phyloP scores from a whole-genome alignment of 2,797 vertebrate genomes.

The Cyclopterus lumpus region DNA sequence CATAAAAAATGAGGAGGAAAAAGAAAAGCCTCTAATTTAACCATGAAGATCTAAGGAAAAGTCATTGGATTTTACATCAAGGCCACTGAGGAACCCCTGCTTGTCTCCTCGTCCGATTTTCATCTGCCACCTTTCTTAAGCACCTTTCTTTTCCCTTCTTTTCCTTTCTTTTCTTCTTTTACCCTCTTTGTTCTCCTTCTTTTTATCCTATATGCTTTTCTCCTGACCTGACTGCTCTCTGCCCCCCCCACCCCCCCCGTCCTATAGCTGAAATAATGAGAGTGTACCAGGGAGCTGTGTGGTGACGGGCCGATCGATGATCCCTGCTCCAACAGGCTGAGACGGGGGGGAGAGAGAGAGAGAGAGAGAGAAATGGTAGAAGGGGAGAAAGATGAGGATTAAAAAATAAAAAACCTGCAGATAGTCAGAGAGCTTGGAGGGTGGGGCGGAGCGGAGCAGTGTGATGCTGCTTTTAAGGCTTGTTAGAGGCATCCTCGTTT shows the following conservation, averaged over 20 bases:
- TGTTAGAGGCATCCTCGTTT: constrained; percentile 50
- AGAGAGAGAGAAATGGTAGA: constrained; percentile 21
- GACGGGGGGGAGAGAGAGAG: constrained; percentile 25
- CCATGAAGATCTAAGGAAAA: constrained; percentile 21
- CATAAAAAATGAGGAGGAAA: background rate
- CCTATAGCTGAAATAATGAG: constrained; percentile 80
- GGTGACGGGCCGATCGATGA: constrained; percentile 77
- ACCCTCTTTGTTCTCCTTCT: constrained; percentile 36
- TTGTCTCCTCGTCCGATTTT: constrained; percentile 27
- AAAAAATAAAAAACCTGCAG: constrained; percentile 43
- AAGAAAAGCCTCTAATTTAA: background rate
- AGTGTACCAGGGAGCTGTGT: constrained; percentile 69
- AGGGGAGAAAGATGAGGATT: constrained; percentile 45
- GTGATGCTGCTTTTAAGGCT: constrained; percentile 45
- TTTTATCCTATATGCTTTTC: constrained; percentile 36
- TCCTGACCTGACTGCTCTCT: constrained; percentile 23
- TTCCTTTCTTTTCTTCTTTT: constrained; percentile 11
- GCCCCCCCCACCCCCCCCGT: constrained; percentile 9
- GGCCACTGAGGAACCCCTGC: constrained; percentile 21
- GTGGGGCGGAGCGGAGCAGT: constrained; percentile 50
- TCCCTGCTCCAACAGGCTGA: constrained; percentile 69
- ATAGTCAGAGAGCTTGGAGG: constrained; percentile 52
- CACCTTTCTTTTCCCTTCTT: constrained; percentile 14
- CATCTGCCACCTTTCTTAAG: constrained; percentile 22
- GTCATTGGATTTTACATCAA: constrained; percentile 25